phyloP scores from a whole-genome alignment of 2,113 vertebrate genomes.

The Pseudonaja textilis region DNA sequence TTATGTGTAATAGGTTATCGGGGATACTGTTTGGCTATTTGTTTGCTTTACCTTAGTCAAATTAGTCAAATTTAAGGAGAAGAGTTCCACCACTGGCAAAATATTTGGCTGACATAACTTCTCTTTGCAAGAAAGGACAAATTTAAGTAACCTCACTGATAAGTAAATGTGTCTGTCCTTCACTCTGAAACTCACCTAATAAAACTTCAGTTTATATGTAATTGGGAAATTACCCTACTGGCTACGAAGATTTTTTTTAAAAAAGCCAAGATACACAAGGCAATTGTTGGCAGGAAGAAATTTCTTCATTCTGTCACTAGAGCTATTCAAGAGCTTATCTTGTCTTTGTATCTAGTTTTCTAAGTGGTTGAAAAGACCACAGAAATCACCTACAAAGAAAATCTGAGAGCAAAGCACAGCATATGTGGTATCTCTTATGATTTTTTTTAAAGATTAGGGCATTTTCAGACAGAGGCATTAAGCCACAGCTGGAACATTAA shows the following conservation, averaged over 20 bases:
- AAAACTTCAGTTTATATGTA: neutral
- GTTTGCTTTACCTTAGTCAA: constrained; percentile 57
- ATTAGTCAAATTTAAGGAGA: constrained; percentile 48
- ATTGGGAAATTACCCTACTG: neutral
- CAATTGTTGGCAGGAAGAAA: neutral
- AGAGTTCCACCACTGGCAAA: constrained; percentile 31
- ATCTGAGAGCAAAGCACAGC: neutral
- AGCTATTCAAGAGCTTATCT: neutral
- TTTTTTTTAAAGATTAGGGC: neutral
- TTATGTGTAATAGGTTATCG: constrained; percentile 64
- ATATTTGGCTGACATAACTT: neutral
- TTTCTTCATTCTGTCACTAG: neutral
- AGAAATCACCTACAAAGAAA: neutral
- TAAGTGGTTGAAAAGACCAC: neutral
- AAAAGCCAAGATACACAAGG: neutral
- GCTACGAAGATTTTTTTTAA: neutral
- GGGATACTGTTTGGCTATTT: constrained; percentile 53
- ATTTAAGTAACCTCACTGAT: neutral
- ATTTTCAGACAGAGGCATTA: constrained; percentile 15
- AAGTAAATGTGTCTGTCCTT: neutral
- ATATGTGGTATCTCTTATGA: neutral
- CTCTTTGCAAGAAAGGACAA: neutral
- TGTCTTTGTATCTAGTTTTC: neutral
- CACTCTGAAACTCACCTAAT: neutral
- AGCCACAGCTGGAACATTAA: neutral